Conservation (phyloP, 2,888 invertebrate species). For the Morpho helenor region DNA sequence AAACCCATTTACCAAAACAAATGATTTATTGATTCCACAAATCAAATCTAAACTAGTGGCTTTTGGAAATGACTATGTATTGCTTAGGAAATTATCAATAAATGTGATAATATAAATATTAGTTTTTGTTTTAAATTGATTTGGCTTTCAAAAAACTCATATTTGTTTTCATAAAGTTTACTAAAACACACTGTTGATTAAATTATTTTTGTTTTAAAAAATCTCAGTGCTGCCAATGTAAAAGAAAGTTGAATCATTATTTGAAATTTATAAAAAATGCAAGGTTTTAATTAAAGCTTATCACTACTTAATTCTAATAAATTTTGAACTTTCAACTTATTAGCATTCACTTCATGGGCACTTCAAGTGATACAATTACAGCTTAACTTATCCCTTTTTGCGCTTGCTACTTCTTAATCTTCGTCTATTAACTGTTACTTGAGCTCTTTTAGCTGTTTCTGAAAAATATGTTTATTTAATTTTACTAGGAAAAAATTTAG, state of each 20-base stretch:
- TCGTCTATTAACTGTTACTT: constrained; percentile 45
- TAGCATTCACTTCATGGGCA: neutral
- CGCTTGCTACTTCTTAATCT: constrained; percentile 57
- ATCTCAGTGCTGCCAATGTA: constrained; percentile 10
- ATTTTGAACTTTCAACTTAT: constrained; percentile 9
- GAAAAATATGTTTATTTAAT: constrained; percentile 27
- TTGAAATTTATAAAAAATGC: constrained; percentile 18
- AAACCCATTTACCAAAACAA: neutral
- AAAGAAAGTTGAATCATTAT: constrained; percentile 5
- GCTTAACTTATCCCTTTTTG: constrained; percentile 35
- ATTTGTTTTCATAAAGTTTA: too few relatives aligned
- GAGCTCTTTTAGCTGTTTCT: constrained; percentile 41
- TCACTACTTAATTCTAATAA: constrained; percentile 10
- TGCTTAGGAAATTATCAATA: too few relatives aligned
- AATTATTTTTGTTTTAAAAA: neutral
- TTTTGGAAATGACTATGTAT: neutral
- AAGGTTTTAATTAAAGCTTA: constrained; percentile 21
- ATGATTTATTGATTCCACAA: neutral
- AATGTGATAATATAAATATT: too few relatives aligned
- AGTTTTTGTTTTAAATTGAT: too few relatives aligned
- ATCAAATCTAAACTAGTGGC: neutral
- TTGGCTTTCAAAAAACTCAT: too few relatives aligned
- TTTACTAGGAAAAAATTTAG: too few relatives aligned
- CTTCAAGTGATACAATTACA: neutral
- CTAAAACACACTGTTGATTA: too few relatives aligned